Percentiles rank a stretch among this genome's conserved stretches.
These are phyloP conservation scores for Morone chrysops DNA, from an alignment of 2,113 vertebrate species.

Conservation along the genomic window DNA sequence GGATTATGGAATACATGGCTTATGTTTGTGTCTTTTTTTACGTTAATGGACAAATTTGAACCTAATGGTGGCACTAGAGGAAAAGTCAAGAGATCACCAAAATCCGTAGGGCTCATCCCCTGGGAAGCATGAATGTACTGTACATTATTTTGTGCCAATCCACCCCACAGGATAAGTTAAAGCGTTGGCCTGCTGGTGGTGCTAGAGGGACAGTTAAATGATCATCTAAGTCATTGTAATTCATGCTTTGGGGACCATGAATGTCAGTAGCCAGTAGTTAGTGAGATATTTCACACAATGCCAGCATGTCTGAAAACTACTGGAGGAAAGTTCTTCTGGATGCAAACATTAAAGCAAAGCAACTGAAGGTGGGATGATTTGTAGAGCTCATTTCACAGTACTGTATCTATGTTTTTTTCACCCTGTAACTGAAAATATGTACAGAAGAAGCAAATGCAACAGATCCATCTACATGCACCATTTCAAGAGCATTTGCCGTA, in stretches of 20 bases:
- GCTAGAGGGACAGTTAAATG: too few relatives aligned
- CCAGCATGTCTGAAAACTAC: neutral
- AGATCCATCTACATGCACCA: neutral
- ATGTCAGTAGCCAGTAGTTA: neutral
- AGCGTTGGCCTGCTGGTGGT: neutral
- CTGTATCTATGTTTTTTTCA: neutral
- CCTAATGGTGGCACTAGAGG: neutral
- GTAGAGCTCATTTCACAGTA: neutral
- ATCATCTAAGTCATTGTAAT: neutral
- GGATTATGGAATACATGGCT: neutral
- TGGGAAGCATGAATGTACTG: neutral
- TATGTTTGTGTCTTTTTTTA: neutral
- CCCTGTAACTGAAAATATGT: neutral
- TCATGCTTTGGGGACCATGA: neutral
- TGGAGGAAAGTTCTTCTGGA: neutral
- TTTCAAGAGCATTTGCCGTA: neutral
- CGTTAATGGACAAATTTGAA: neutral
- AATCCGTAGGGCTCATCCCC: neutral
- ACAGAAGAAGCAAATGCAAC: slow-evolving; percentile 1
- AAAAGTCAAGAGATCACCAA: neutral
- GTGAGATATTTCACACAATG: neutral
- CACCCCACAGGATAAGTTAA: neutral
- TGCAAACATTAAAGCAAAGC: slow-evolving; percentile 13
- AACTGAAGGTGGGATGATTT: neutral
- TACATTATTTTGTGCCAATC: neutral